Evolutionary conservation across 1,140 invertebrate species (phyloP), one percentile per base, ranked within the genome.

Genomic region (Nixonia krombeini): DNA sequence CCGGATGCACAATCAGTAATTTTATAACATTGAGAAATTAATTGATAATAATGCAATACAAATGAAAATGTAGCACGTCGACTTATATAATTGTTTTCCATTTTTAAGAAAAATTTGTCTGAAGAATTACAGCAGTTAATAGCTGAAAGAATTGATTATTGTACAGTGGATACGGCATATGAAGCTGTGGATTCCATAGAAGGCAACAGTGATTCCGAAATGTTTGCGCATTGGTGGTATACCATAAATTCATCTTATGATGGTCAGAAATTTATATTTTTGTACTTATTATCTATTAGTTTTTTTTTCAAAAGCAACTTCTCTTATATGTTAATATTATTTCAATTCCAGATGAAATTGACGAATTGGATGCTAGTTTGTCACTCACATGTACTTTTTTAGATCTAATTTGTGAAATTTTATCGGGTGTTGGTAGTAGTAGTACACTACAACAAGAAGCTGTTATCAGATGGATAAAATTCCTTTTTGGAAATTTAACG

Each of bases 161-260:
- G 67, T 61, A 72, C 67, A 0, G 79, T 83, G n/a, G 81, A 83
- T 28, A 80, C 80, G 42, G 81, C 81, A 42, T 83, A 82, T 9
- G 81, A 83, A 59, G 81, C 81, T 10, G 77, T 82, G n/a, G 81
- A 83, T 44, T 74, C 75, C 0, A 70, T 74, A 4, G 80, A 82
- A 52, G 69, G 65, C 12, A 75, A 42, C 50, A 71, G 73, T n/a
- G 78, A 81, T 45, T 78, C 75, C 6, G 76, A 81, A 29, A 66
- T 80, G 23, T 23, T 82, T 25, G 47, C 52, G 26, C 74, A 78
- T 12, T 83, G 81, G 81, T 80, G 69, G 73, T 72, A 83, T 49
- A 81, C 61, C 23, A 61, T 75, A 17, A 81, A 83, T 45, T 69
- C 57, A 35, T 70, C 74, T 21, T 76, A 78, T 26, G 81, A 83